Evolutionary conservation across 2,797 vertebrate genomes (phyloP).

Genomic region (Anguilla megastoma): DNA sequence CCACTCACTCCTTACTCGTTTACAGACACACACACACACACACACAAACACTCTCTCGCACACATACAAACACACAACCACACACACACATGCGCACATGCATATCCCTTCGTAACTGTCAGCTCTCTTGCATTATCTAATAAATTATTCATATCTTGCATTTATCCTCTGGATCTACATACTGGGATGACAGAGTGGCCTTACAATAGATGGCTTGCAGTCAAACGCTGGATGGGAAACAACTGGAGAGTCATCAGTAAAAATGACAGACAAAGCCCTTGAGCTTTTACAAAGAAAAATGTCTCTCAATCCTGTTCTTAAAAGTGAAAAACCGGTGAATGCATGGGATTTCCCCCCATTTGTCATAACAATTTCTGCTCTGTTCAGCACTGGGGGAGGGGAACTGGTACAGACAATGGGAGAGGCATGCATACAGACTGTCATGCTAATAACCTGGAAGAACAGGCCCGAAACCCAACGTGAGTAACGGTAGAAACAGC

Average conservation of each 20-base stretch:
- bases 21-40: conserved; percentile 20
- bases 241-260: not conserved
- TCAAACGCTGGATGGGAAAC: not conserved
- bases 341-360: not conserved
- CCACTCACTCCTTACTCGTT: not conserved
- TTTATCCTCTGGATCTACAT: conserved; percentile 41
- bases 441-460: not conserved
- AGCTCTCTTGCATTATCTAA: conserved; percentile 19
- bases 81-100: not conserved
- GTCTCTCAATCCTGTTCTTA: not conserved
- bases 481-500: too few relatives aligned
- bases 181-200: conserved; percentile 1
- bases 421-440: not conserved
- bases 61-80: conserved; percentile 10
- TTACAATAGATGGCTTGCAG: not conserved
- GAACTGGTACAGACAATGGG: not conserved
- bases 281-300: not conserved
- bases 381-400: not conserved
- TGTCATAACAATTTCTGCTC: not conserved
- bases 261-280: not conserved
- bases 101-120: not conserved
- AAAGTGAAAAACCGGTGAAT: not conserved
- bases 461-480: too few relatives aligned
- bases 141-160: conserved; percentile 33
- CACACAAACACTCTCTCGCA: not conserved